phyloP scores from a whole-genome alignment of 2,888 invertebrate species.

The Hirtodrosophila alboralis region DNA sequence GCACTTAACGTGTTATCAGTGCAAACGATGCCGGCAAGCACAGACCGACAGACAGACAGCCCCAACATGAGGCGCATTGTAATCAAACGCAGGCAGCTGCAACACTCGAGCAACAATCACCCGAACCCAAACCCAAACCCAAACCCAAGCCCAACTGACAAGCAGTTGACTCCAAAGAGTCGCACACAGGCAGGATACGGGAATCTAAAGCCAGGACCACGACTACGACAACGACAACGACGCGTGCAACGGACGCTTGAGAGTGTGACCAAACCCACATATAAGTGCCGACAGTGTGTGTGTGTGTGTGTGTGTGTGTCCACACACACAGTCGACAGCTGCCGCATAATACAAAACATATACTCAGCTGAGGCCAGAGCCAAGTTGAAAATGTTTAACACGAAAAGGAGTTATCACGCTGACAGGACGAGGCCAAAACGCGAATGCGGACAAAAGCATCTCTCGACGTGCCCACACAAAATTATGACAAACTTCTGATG shows the following conservation, averaged over 20 bases:
- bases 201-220: constrained; percentile 12
- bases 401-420: constrained; percentile 78
- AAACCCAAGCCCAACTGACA: constrained; percentile 59
- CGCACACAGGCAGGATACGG: constrained; percentile 24
- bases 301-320: constrained; percentile 24
- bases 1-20: constrained; percentile 78
- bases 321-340: constrained; percentile 67
- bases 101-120: constrained; percentile 51
- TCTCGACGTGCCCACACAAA: constrained; percentile 48
- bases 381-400: constrained; percentile 78
- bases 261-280: constrained; percentile 66
- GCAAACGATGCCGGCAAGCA: constrained; percentile 60
- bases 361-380: constrained; percentile 45
- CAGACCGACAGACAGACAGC: constrained; percentile 16
- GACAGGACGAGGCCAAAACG: constrained; percentile 54
- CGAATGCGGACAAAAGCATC: background rate
- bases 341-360: constrained; percentile 62
- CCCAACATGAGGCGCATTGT: constrained; percentile 66
- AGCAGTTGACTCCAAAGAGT: constrained; percentile 74
- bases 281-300: constrained; percentile 22
- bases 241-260: constrained; percentile 69
- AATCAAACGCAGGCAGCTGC: constrained; percentile 72
- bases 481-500: constrained; percentile 72
- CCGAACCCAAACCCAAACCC: constrained; percentile 10
- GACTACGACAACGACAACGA: constrained; percentile 18